Conservation (phyloP, 2,888 invertebrate genomes). For the Erebia ligea region DNA sequence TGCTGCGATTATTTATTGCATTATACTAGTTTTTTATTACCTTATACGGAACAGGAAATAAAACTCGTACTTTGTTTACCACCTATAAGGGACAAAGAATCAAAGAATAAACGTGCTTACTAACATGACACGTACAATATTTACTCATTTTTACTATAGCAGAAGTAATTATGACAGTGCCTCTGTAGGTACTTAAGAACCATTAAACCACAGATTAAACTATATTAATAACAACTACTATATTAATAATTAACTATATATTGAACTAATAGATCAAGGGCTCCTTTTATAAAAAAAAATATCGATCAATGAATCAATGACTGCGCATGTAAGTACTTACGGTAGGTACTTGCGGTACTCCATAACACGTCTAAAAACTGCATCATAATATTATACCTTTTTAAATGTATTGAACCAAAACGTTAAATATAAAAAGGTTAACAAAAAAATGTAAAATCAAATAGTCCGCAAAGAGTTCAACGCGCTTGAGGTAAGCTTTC, state of each 20-base stretch:
- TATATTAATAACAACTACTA: too few relatives aligned
- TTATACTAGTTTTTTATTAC: constrained; percentile 4
- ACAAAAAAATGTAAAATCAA: not conserved
- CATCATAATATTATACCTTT: too few relatives aligned
- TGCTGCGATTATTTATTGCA: constrained; percentile 9
- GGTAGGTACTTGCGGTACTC: too few relatives aligned
- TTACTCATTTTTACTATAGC: not conserved
- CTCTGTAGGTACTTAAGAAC: too few relatives aligned
- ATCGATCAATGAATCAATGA: too few relatives aligned
- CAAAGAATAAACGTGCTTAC: not conserved
- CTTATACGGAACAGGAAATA: constrained; percentile 1
- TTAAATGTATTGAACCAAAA: not conserved
- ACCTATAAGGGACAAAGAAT: not conserved
- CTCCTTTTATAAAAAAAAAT: too few relatives aligned
- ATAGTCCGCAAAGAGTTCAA: constrained; percentile 9
- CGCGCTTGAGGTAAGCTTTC: constrained; percentile 7
- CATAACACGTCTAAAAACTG: too few relatives aligned
- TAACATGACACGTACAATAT: not conserved
- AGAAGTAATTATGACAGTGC: too few relatives aligned
- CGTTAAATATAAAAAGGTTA: not conserved
- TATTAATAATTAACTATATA: too few relatives aligned
- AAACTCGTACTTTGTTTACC: not conserved
- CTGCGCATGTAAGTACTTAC: too few relatives aligned
- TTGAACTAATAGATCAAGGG: too few relatives aligned
- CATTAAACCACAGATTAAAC: too few relatives aligned